Percentiles rank a stretch among this genome's conserved stretches.
Conservation (phyloP, 2,113 vertebrate species). For the Calonectris borealis region DNA sequence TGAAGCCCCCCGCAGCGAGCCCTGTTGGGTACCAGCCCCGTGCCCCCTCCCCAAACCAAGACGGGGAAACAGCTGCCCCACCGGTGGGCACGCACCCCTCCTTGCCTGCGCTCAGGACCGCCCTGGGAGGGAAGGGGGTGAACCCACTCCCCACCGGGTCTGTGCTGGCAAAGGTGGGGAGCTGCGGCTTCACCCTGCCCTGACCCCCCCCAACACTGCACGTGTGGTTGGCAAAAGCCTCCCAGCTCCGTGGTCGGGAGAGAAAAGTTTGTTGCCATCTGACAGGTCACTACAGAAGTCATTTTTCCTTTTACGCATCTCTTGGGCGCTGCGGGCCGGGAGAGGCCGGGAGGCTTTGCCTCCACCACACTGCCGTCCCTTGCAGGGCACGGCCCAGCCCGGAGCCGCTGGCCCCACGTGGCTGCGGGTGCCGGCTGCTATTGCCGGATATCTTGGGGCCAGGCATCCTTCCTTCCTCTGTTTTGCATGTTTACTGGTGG, state of each 20-base stretch:
- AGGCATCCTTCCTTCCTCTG: neutral
- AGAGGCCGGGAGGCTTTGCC: neutral
- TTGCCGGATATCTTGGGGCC: neutral
- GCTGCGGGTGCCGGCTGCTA: neutral
- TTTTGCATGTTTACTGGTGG: neutral
- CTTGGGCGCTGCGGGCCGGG: neutral
- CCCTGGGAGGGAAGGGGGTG: neutral
- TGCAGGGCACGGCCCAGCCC: fast-evolving
- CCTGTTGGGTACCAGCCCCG: fast-evolving
- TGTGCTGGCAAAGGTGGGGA: neutral
- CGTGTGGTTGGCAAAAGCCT: neutral
- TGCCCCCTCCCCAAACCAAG: neutral
- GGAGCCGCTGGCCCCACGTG: neutral
- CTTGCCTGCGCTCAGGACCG: neutral
- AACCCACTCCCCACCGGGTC: neutral
- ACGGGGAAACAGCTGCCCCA: neutral
- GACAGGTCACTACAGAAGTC: neutral
- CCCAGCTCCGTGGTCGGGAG: neutral
- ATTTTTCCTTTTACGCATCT: neutral
- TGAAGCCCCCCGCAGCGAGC: neutral
- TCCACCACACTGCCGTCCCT: too few relatives aligned
- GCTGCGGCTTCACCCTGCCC: neutral
- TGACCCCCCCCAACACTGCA: too few relatives aligned
- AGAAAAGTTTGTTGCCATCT: neutral
- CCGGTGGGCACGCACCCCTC: fast-evolving